Evolutionary conservation across 2,797 vertebrate genomes (phyloP).

Genomic region (Helarctos malayanus): DNA sequence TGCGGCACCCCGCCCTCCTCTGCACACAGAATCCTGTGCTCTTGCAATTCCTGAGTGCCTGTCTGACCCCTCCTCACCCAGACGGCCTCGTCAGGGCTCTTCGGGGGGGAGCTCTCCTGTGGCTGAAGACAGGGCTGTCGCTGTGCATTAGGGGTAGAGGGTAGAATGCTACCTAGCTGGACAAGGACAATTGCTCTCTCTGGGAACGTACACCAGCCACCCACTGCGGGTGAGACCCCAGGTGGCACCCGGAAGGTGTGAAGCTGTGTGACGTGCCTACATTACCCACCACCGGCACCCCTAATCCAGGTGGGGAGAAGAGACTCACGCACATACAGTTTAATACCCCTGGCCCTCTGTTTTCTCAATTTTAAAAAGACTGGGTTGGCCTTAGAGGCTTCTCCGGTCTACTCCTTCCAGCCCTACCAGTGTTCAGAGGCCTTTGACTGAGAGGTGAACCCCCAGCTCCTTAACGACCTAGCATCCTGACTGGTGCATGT

Average conservation of each 20-base stretch:
- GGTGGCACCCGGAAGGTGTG: not conserved
- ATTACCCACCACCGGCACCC: not conserved
- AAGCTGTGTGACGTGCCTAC: not conserved
- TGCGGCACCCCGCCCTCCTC: not conserved
- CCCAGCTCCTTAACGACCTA: not conserved
- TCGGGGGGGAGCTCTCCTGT: not conserved
- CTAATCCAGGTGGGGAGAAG: not conserved
- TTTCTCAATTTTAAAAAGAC: not conserved
- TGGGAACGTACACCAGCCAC: not conserved
- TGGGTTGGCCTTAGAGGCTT: not conserved
- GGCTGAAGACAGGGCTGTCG: not conserved
- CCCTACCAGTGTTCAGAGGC: not conserved
- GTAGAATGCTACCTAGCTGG: not conserved
- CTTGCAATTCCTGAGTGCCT: not conserved
- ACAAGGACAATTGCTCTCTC: not conserved
- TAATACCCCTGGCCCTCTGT: not conserved
- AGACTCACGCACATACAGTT: not conserved
- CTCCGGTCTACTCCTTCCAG: not conserved
- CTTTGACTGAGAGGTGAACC: not conserved
- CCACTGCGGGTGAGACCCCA: not conserved
- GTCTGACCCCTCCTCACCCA: not conserved
- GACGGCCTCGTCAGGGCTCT: not conserved
- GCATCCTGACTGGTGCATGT: not conserved
- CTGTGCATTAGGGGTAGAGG: not conserved
- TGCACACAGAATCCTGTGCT: accelerated